A percentile compares a stretch with the other conserved stretches of the same genome.
These are phyloP conservation scores for Nannoperca obscura DNA, from an alignment of 2,797 vertebrate genomes.

Conservation along the genomic window DNA sequence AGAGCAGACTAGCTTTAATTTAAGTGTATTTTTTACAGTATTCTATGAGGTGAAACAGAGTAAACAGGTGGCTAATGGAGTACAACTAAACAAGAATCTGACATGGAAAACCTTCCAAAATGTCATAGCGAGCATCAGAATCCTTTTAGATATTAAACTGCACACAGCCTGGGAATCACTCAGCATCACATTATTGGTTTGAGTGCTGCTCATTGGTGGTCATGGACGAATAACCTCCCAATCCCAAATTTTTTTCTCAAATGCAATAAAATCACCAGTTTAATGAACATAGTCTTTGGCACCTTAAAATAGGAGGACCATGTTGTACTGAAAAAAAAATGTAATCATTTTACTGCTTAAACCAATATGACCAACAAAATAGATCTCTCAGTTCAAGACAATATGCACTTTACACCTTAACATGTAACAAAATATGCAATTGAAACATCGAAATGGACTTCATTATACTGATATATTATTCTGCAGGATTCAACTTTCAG, in stretches of 20 bases:
- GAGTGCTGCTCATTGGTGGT: slow-evolving; percentile 15
- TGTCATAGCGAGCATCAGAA: not conserved
- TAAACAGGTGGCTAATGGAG: not conserved
- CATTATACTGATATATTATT: slow-evolving; percentile 6
- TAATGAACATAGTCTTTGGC: slow-evolving; percentile 53
- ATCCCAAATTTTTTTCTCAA: not conserved
- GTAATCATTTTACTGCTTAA: slow-evolving; percentile 28
- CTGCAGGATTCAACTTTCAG: slow-evolving; percentile 21
- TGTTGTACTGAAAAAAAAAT: slow-evolving; percentile 18
- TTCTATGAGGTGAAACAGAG: slow-evolving; percentile 17
- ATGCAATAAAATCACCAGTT: slow-evolving; percentile 26
- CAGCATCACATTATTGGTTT: not conserved
- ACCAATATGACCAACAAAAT: slow-evolving; percentile 23
- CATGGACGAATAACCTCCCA: not conserved
- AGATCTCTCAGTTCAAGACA: slow-evolving; percentile 6
- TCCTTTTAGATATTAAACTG: slow-evolving; percentile 10
- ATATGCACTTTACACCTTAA: slow-evolving; percentile 21
- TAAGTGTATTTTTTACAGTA: slow-evolving; percentile 25
- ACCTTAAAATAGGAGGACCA: slow-evolving; percentile 37
- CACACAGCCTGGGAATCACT: slow-evolving; percentile 2
- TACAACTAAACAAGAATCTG: slow-evolving; percentile 5
- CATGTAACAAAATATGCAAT: not conserved
- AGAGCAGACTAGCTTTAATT: slow-evolving; percentile 38
- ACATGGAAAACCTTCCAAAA: slow-evolving; percentile 7
- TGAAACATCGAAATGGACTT: not conserved